Evolutionary conservation across 2,113 vertebrate species (phyloP), one percentile per base, ranked within the genome.

Genomic region (Aegotheles bennettii): DNA sequence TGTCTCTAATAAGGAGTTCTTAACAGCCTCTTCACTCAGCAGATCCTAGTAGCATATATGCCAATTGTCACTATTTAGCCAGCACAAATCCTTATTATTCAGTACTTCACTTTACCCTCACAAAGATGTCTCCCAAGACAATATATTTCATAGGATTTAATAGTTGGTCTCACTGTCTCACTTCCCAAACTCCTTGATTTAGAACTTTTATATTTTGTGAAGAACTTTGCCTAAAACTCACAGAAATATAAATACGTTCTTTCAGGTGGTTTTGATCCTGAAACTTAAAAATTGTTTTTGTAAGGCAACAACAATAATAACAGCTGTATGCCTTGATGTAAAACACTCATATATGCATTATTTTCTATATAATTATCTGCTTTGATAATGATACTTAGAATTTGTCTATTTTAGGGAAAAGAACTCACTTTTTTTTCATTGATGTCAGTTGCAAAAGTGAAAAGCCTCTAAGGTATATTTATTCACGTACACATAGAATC

Each of bases 401-500:
- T 14, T 79, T 82, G 6, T 63, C 12, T n/a, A 25, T 64, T 43
- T 84, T 43, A 68, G 36, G n/a, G 65, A 45, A 76, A 80, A 40
- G 1, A n/a, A 5, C 1, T n/a, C 2, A 2, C 1, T 1, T 7
- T 50, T 28, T 19, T 47, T 45, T 9, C 28, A 15, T 4, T 60
- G 19, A 21, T 24, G 5, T 31, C 26, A 3, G 3, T 19, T 76
- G 25, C 13, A 63, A 64, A 82, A 53, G 11, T 36, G 28, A 56
- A 79, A 93, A 60, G 28, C 9, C 36, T 87, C 29, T 79, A 35
- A 82, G 36, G 65, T 65, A 38, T 25, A 51, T 87, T 95, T 90
- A 69, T 93, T 86, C 60, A 33, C 7, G 50, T 67, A n/a, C 24
- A 31, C 40, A 48, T 2, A 21, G 59, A 86, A 86, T 59, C 50